Base-by-base conservation (phyloP, 2,888 invertebrate genomes). In the Nasonovia ribisnigri region DNA sequence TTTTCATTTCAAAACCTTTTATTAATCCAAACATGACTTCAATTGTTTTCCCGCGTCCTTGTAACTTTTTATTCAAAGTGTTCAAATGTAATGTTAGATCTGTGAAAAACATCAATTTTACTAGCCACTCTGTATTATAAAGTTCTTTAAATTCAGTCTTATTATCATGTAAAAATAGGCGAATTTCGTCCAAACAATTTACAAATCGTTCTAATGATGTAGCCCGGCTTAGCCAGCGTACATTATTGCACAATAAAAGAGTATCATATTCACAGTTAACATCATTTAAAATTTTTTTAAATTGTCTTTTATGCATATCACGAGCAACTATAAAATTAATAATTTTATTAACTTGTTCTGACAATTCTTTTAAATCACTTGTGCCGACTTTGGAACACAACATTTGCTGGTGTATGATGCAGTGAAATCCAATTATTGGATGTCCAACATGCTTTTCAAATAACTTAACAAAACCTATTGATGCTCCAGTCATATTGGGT, bases 121-220 rank as follows among this genome's bases (percentile, higher is more conserved):
- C 20, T 54, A 54, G 54, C 54, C 54, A 54, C 54, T 54, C 54
- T 54, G 54, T 54, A 54, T 54, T 54, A 54, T 54, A 54, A 24
- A 54, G 20, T 54, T 54, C 54, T 54, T 54, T 54, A 88, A 88
- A 51, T 88, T 88, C n/a, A 88, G 48, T 36, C 48, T 88, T 88
- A 88, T 88, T 88, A 88, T n/a, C 51, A 51, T 51, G 88, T 88
- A 88, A 88, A 88, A 88, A 88, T 88, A 51, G 51, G 51, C 88
- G 51, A 88, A 88, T 88, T 88, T 88, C 51, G 88, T 88, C 88
- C 88, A 88, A 88, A 88, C 51, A 88, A 88, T 88, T 36, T 88
- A 88, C 88, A 88, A 88, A 88, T 88, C 51, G 24, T 29, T 51
- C 51, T 88, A 88, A 88, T 36, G 88, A 88, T 88, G 51, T 48